Evolutionary conservation across 2,113 vertebrate species (phyloP).

Genomic region (Solea solea): DNA sequence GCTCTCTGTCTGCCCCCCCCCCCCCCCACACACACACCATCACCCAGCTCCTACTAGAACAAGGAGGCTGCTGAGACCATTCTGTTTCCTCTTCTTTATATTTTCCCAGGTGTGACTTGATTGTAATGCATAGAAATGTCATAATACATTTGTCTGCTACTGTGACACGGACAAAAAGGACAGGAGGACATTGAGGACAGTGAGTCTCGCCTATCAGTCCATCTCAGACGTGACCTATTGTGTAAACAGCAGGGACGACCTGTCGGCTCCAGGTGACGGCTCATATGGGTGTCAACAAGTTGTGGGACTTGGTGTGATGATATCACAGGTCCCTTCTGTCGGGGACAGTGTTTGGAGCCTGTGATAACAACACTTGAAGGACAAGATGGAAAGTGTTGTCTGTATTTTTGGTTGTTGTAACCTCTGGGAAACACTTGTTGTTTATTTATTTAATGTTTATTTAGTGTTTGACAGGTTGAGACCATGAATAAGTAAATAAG

Average conservation of each 20-base stretch:
- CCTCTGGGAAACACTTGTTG: background rate
- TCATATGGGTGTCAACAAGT: conserved; percentile 41
- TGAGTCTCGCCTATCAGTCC: conserved; percentile 37
- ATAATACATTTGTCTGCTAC: background rate
- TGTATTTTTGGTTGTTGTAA: conserved; percentile 9
- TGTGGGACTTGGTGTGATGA: conserved; percentile 14
- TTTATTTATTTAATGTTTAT: conserved; percentile 9
- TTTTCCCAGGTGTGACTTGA: background rate
- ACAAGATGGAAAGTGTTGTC: background rate
- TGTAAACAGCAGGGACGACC: conserved; percentile 60
- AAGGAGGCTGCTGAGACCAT: background rate
- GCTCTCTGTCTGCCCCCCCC: background rate
- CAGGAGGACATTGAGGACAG: conserved; percentile 3
- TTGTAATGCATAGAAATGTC: conserved; percentile 12
- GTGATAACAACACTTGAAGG: conserved; percentile 10
- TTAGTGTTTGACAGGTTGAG: too few relatives aligned
- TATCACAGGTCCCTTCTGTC: conserved; percentile 10
- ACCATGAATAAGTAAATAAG: too few relatives aligned
- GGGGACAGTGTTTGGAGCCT: conserved; percentile 25
- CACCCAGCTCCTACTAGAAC: background rate
- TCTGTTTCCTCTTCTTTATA: conserved; percentile 5
- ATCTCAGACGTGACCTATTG: conserved; percentile 50
- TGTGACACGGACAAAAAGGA: background rate
- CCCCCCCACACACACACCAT: too few relatives aligned
- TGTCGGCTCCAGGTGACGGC: conserved; percentile 36